Percentiles rank a stretch among this genome's conserved stretches.
phyloP scores from a whole-genome alignment of 2,888 invertebrate species.

The Rutpela maculata region DNA sequence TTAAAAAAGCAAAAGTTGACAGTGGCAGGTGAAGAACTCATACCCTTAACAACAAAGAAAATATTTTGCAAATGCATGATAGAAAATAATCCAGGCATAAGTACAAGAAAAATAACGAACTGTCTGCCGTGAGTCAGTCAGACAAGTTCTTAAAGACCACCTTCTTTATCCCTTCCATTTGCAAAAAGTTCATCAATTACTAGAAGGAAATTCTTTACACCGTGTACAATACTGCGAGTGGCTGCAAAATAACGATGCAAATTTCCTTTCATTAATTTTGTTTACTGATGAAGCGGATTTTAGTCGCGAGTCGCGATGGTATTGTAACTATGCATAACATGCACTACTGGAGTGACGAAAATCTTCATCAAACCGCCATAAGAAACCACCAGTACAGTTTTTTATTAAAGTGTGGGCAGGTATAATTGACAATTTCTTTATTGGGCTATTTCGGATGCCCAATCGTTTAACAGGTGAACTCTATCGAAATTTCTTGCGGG shows the following conservation, averaged over 20 bases:
- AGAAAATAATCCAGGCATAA: too few relatives aligned
- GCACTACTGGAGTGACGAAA: not conserved
- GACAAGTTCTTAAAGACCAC: too few relatives aligned
- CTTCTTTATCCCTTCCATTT: too few relatives aligned
- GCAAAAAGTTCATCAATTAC: too few relatives aligned
- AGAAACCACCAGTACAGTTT: too few relatives aligned
- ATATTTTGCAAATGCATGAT: too few relatives aligned
- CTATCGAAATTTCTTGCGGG: not conserved
- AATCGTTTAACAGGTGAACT: slow-evolving; percentile 7
- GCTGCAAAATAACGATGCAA: not conserved
- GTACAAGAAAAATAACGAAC: too few relatives aligned
- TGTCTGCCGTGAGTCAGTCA: too few relatives aligned
- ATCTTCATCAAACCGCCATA: not conserved
- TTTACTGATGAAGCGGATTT: not conserved
- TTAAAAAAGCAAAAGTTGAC: too few relatives aligned
- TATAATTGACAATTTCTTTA: not conserved
- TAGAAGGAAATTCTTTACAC: too few relatives aligned
- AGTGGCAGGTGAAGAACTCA: too few relatives aligned
- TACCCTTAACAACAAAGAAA: too few relatives aligned
- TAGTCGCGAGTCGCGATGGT: not conserved
- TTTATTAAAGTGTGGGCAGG: not conserved
- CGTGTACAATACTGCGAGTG: not conserved
- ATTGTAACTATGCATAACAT: not conserved
- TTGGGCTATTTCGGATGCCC: not conserved
- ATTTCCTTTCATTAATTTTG: not conserved